Evolutionary conservation across 2,888 invertebrate genomes (phyloP), one percentile per base, ranked within the genome.

Genomic region (Cryptus armator): DNA sequence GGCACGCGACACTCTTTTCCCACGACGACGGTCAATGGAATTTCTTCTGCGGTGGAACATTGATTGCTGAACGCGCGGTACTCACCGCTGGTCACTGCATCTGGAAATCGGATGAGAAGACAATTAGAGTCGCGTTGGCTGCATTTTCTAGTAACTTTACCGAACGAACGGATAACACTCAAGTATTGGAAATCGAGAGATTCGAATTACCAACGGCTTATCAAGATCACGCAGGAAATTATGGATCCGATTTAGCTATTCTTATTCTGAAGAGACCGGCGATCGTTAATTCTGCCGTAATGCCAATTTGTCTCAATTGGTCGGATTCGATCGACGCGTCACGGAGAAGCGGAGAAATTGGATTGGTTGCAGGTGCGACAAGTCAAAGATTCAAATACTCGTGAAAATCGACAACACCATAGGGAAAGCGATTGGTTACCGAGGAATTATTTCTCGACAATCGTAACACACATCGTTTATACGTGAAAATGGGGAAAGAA

Each of bases 171-270:
- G 88, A 89, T 19, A 86, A 88, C 10, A 90, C 92, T 1, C 93
- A 93, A 88, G 85, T 92, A 7, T 84, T 89, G 10, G 92, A 94
- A 90, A 92, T 95, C 0, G 88, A 90, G n/a, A 91, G 93, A 4
- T 94, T 95, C 4, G 90, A 93, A 12, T 87, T 94, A 0, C 95
- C 95, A 9, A 87, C 90, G 0, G 90, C 94, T 0, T 96, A 95
- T 91, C 94, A 93, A 84, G 95, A 95, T 53, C 89, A 93, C 64
- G 90, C 72, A 83, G 94, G 94, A 0, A 95, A 95, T 89, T 95
- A 94, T 86, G 95, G 95, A 53, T 95, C 95, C 0, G 96, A 96
- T 89, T 93, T 96, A 16, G 95, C 96, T 0, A 82, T 96, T 0
- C 81, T 96, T 3, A 88, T 94, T 0, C 90, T 95, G 10, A 89